Percentiles rank a stretch among this genome's conserved stretches.
Conservation (phyloP, 2,888 invertebrate genomes). For the Sthenelais limicola region DNA sequence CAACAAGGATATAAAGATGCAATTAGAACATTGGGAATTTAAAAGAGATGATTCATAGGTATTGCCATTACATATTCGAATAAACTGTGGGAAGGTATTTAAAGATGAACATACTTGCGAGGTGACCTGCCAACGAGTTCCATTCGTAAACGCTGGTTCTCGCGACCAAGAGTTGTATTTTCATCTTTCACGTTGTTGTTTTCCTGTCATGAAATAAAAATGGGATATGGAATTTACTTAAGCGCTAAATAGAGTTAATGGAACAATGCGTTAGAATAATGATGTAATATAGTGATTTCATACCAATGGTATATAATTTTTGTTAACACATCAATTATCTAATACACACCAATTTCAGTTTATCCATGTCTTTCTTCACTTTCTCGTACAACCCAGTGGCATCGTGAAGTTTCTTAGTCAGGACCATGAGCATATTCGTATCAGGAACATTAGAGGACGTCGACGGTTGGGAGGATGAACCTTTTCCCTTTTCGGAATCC, state of each 20-base stretch:
- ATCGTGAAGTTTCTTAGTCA: slow-evolving; percentile 62
- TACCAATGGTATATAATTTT: too few relatives aligned
- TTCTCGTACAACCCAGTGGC: slow-evolving; percentile 61
- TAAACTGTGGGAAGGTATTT: neutral
- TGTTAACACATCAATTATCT: too few relatives aligned
- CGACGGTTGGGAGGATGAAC: neutral
- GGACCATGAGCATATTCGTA: slow-evolving; percentile 40
- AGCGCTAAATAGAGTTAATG: neutral
- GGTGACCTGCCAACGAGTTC: slow-evolving; percentile 66
- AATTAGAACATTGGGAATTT: too few relatives aligned
- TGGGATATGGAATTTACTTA: neutral
- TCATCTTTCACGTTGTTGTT: slow-evolving; percentile 64
- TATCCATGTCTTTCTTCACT: slow-evolving; percentile 59
- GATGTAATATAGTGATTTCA: too few relatives aligned
- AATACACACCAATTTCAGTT: slow-evolving; percentile 63
- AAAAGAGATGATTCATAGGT: too few relatives aligned
- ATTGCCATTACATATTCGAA: too few relatives aligned
- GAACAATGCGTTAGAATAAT: neutral
- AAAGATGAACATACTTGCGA: slow-evolving; percentile 58
- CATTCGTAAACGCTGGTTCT: slow-evolving; percentile 63
- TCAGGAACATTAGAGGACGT: slow-evolving; percentile 9
- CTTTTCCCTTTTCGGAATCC: neutral
- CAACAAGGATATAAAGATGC: too few relatives aligned
- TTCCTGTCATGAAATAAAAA: slow-evolving; percentile 56
- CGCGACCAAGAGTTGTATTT: slow-evolving; percentile 61